A percentile compares a stretch with the other conserved stretches of the same genome.
These are phyloP conservation scores for Azorinus chamasolen DNA, from an alignment of 2,888 invertebrate species.

Conservation along the genomic window DNA sequence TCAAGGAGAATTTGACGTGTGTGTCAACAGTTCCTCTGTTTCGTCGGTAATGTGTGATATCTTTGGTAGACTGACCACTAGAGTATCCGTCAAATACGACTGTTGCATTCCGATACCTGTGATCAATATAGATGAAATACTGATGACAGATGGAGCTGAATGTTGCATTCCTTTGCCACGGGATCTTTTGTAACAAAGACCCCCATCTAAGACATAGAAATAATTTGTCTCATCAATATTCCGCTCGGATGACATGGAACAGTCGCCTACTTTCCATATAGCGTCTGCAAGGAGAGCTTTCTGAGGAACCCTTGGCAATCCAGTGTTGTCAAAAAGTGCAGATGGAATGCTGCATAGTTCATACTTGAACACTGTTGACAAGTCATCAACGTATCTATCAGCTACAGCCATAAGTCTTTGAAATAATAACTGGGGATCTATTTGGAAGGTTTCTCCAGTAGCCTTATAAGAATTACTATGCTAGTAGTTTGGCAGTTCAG, in stretches of 20 bases:
- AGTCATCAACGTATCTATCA: slow-evolving; percentile 4
- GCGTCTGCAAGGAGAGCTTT: slow-evolving; percentile 64
- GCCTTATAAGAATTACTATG: too few relatives aligned
- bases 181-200: slow-evolving; percentile 40
- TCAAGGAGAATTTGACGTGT: background rate
- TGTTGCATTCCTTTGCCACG: slow-evolving; percentile 48
- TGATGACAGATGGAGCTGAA: slow-evolving; percentile 15
- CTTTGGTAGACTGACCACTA: slow-evolving; percentile 15
- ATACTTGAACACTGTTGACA: slow-evolving; percentile 44
- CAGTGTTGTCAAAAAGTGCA: slow-evolving; percentile 19
- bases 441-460: too few relatives aligned
- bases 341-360: slow-evolving; percentile 52
- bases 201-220: slow-evolving; percentile 62
- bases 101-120: background rate
- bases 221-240: too few relatives aligned
- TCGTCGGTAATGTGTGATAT: slow-evolving; percentile 12
- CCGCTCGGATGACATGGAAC: too few relatives aligned
- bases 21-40: background rate
- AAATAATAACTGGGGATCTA: too few relatives aligned
- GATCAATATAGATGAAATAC: slow-evolving; percentile 9
- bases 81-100: slow-evolving; percentile 33
- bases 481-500: too few relatives aligned
- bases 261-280: slow-evolving; percentile 38
- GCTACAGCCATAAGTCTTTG: too few relatives aligned
- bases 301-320: slow-evolving; percentile 42